Evolutionary conservation across 1,140 invertebrate species (phyloP).

Genomic region (Aphaenogaster floridana): DNA sequence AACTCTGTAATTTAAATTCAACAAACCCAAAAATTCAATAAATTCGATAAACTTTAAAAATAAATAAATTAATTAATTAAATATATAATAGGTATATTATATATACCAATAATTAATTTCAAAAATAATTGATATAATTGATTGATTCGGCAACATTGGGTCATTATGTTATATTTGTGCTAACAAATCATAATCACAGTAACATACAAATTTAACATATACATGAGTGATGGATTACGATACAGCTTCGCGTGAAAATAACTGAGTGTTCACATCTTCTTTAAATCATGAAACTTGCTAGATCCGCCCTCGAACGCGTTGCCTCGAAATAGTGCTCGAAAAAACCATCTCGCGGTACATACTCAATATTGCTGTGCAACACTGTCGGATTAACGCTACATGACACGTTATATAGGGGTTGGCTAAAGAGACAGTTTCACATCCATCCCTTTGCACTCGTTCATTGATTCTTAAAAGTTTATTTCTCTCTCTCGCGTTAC

Average conservation of each 20-base stretch:
- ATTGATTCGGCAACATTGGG: slow-evolving; percentile 46
- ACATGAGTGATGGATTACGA: slow-evolving; percentile 42
- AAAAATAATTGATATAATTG: slow-evolving; percentile 23
- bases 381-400: slow-evolving; percentile 61
- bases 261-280: background rate
- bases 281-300: background rate
- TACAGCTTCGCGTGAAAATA: slow-evolving; percentile 50
- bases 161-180: slow-evolving; percentile 60
- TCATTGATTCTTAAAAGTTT: background rate
- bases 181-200: slow-evolving; percentile 54
- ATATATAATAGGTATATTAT: background rate
- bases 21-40: background rate
- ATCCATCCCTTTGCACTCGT: slow-evolving; percentile 55
- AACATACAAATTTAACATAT: slow-evolving; percentile 55
- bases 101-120: background rate
- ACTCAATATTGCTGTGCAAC: slow-evolving; percentile 61
- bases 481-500: background rate
- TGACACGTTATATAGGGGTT: slow-evolving; percentile 67
- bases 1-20: background rate
- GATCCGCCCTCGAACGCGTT: slow-evolving; percentile 50
- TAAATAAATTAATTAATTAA: background rate
- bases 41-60: background rate
- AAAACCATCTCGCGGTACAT: slow-evolving; percentile 54
- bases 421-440: slow-evolving; percentile 74
- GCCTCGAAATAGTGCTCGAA: slow-evolving; percentile 46